Percentiles rank a stretch among this genome's conserved stretches.
Conservation (phyloP, 1,140 invertebrate genomes). For the Gryon sp. region DNA sequence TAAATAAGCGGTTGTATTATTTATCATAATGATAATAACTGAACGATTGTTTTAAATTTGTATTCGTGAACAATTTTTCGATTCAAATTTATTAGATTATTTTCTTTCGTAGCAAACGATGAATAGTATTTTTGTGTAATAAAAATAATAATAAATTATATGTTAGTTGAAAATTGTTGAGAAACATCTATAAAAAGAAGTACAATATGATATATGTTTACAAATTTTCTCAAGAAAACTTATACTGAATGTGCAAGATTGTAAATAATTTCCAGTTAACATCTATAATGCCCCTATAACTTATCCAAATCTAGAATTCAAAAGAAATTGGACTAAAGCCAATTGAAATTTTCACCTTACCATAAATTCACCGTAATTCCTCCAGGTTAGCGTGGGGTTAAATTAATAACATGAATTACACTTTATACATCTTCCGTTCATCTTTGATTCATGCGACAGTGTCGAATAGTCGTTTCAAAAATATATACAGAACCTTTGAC, state of each 20-base stretch:
- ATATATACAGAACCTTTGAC: conserved; percentile 23
- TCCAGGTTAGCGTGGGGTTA: conserved; percentile 26
- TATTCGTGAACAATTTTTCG: too few species aligned
- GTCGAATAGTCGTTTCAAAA: conserved; percentile 9
- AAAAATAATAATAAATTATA: too few species aligned
- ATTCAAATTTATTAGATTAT: too few species aligned
- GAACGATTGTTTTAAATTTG: too few species aligned
- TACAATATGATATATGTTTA: too few species aligned
- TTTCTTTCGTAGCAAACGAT: too few species aligned
- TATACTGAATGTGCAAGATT: neutral
- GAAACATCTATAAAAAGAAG: too few species aligned
- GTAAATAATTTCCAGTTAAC: conserved; percentile 39
- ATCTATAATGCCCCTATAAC: conserved; percentile 44
- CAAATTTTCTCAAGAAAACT: neutral
- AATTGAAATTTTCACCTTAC: conserved; percentile 47
- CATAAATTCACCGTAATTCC: conserved; percentile 45
- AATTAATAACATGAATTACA: conserved; percentile 49
- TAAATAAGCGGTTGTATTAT: conserved; percentile 4
- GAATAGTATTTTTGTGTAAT: too few species aligned
- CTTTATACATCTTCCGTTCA: conserved; percentile 11
- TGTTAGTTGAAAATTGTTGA: too few species aligned
- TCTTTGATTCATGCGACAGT: conserved; percentile 15
- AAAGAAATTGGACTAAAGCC: conserved; percentile 48
- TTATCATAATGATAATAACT: too few species aligned
- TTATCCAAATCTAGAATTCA: conserved; percentile 44